Evolutionary conservation across 2,888 invertebrate species (phyloP), one percentile per base, ranked within the genome.

Genomic region (Iselma pallidipennis): DNA sequence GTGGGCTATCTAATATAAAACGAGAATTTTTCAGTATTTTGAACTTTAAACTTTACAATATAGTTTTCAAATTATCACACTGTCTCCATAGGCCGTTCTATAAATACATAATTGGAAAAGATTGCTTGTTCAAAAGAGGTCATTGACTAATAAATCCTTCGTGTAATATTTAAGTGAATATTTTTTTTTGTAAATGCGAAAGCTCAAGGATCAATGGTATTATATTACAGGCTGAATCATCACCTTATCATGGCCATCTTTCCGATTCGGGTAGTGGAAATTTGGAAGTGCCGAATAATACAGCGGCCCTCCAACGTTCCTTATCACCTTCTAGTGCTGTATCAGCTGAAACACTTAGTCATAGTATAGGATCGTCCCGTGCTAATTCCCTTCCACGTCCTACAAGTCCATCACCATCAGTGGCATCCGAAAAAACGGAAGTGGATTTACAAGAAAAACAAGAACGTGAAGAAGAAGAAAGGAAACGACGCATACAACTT

Each of bases 391-490:
- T 90, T 73, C 91, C 91, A 71, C 84, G 92, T 73, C 92, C 92
- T 50, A 88, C 92, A 25, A 96, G 95, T 74, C 96, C 96, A 1
- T 95, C 95, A 71, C 95, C 95, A 45, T 95, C 96, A 65, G 89
- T 95, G 74, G 91, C 91, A 73, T 95, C 95, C 71, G 96, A 96
- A 78, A 94, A 95, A 80, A 91, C 91, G 66, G 92, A 92, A 76
- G 86, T 87, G 70, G 94, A 94, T 78, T 85, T 92, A 42, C 91
- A 91, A 85, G 96, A 96, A 76, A 94, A 94, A 79, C 95, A 96
- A 73, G 98, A 98, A 80, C 90, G 94, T 65, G 92, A 98, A 79
- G 98, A 99, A 82, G 98, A 98, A 78, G 96, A 98, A 76, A 89
- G 97, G 67, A 98, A 98, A 81, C 89, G 91, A 65, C 89, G 95